Conservation (phyloP, 2,888 invertebrate species). For the Drosophila subquinaria region DNA sequence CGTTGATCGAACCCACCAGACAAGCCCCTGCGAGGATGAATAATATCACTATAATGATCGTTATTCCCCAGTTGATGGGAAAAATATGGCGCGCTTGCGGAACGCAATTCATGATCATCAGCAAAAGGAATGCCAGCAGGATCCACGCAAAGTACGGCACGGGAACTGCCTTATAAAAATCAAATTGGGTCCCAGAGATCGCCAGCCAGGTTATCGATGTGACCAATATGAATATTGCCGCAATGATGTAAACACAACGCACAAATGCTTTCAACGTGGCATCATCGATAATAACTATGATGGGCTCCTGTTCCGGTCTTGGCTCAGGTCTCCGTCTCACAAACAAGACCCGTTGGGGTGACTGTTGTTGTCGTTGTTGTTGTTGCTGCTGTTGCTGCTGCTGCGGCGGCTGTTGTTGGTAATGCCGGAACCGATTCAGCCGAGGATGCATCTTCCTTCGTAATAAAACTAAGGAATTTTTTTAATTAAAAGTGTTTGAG, state of each 20-base stretch:
- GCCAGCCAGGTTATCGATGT: conserved; percentile 27
- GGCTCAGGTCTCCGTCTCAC: neutral
- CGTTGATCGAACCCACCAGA: neutral
- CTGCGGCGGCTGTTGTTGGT: conserved; percentile 9
- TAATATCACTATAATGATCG: neutral
- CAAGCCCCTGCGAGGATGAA: neutral
- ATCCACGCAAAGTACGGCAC: conserved; percentile 37
- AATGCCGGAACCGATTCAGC: conserved; percentile 3
- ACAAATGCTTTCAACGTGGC: conserved; percentile 13
- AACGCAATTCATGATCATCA: conserved; percentile 19
- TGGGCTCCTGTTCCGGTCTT: neutral
- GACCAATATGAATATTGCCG: conserved; percentile 1
- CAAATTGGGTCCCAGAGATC: neutral
- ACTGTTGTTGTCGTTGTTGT: conserved; percentile 2
- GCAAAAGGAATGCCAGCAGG: conserved; percentile 9
- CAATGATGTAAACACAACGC: conserved; percentile 17
- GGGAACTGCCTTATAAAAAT: neutral
- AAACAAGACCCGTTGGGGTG: neutral
- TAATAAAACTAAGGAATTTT: conserved; percentile 21
- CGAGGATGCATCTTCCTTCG: conserved; percentile 21
- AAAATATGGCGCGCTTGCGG: conserved; percentile 1
- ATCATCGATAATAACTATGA: conserved; percentile 7
- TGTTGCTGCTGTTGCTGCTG: neutral
- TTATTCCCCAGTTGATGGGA: conserved; percentile 21
- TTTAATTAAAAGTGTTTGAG: neutral